Base-by-base conservation (phyloP, 2,888 invertebrate species). In the Hipparchia sbordonii region DNA sequence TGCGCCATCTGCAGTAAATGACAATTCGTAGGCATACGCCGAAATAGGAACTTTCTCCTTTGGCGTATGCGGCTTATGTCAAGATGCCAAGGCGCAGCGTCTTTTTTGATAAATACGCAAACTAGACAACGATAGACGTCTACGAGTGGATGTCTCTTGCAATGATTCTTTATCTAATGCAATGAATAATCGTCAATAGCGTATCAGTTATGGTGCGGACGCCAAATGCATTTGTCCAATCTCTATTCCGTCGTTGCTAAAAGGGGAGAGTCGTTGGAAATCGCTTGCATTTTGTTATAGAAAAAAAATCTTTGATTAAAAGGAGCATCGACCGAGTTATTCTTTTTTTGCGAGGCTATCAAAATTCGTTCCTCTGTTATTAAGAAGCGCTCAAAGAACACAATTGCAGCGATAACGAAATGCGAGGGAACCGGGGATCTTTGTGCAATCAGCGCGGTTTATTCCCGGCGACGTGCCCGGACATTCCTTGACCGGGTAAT, bases 391-490 rank as follows among this genome's bases (percentile, higher is more conserved):
- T 79, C 79, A 81, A 81, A 79, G 79, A 77, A 76, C 76, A 88
- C 87, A 89, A 89, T 87, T 88, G 89, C 89, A 88, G 83, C 86
- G 84, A 86, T 90, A 91, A 89, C 89, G 88, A 89, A 85, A 92
- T 91, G 87, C 89, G 87, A 88, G 89, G 88, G 86, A 80, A 85
- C 92, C 87, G 87, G 89, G 88, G 86, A 80, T 85, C 92, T 92
- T 92, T 92, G 92, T 90, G 89, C 92, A 92, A 92, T 92, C 92
- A 92, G 87, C 77, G 87, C 82, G 87, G 88, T 91, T 92, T 87
- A 88, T 89, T 86, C 88, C 74, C 78, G 80, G 77, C 79, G 80
- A 33, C 59, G 82, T 82, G 85, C 82, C 81, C 80, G 78, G 81
- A 70, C 80, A 79, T 82, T 83, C 81, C 84, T 84, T 84, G 83